Evolutionary conservation across 2,113 vertebrate species (phyloP).

Genomic region (Pristiophorus japonicus): DNA sequence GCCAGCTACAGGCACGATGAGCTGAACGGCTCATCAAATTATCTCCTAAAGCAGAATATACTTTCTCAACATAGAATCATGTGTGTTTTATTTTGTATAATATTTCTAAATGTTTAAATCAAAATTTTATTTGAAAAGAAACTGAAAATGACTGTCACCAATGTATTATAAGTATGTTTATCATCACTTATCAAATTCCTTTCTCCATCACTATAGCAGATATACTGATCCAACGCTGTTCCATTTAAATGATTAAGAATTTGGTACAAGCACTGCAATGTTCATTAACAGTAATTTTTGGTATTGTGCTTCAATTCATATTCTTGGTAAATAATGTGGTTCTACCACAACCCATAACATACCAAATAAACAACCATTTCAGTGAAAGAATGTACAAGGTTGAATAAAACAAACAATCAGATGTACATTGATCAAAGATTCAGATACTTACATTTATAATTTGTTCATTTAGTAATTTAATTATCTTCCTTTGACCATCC

Average conservation of each 20-base stretch:
- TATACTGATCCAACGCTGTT: neutral
- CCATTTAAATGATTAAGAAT: neutral
- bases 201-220: neutral
- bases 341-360: neutral
- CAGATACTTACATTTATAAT: constrained; percentile 71
- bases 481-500: constrained; percentile 74
- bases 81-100: neutral
- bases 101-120: neutral
- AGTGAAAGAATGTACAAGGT: neutral
- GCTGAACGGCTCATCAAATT: neutral
- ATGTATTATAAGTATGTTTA: neutral
- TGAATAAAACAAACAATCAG: neutral
- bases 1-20: neutral
- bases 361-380: neutral
- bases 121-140: neutral
- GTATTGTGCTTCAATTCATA: neutral
- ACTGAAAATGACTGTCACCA: neutral
- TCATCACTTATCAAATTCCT: neutral
- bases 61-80: neutral
- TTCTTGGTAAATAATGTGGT: neutral
- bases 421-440: neutral
- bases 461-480: constrained; percentile 73
- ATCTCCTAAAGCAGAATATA: neutral
- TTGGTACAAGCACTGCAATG: neutral
- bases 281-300: neutral